phyloP scores from a whole-genome alignment of 2,888 invertebrate genomes.

The Pristionchus maxplancki region DNA sequence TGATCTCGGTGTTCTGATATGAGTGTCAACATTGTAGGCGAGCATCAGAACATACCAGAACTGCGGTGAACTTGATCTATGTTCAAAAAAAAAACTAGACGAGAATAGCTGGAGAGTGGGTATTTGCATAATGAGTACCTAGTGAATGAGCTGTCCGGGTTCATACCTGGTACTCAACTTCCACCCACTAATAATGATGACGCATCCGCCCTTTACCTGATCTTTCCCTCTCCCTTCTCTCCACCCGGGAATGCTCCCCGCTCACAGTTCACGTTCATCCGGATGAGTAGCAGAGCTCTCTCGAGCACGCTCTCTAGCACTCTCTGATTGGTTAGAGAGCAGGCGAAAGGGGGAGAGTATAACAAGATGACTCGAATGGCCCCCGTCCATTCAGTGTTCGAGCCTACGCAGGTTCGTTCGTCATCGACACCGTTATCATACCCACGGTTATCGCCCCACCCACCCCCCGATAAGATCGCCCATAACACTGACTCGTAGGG shows the following conservation, averaged over 20 bases:
- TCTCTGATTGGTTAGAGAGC: too few species aligned
- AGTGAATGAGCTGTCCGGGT: background rate
- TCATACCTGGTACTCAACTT: background rate
- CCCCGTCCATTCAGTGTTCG: background rate
- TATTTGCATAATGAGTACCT: too few species aligned
- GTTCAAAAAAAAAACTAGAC: background rate
- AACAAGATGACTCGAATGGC: background rate
- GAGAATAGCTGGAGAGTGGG: too few species aligned
- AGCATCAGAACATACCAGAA: background rate
- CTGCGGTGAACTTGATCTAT: background rate
- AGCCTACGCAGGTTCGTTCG: background rate
- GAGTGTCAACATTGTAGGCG: background rate
- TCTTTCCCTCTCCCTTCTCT: background rate
- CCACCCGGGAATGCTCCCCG: background rate
- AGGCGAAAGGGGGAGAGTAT: background rate
- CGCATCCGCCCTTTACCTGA: background rate
- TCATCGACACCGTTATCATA: slow-evolving; percentile 19
- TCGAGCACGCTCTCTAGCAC: too few species aligned
- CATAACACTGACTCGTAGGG: background rate
- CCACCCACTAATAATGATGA: background rate
- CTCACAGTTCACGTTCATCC: background rate
- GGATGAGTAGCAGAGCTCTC: too few species aligned
- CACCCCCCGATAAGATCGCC: background rate
- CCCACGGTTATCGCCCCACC: background rate
- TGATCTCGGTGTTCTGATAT: background rate